Base-by-base conservation (phyloP, 2,888 invertebrate species). In the Pollenia amentaria region DNA sequence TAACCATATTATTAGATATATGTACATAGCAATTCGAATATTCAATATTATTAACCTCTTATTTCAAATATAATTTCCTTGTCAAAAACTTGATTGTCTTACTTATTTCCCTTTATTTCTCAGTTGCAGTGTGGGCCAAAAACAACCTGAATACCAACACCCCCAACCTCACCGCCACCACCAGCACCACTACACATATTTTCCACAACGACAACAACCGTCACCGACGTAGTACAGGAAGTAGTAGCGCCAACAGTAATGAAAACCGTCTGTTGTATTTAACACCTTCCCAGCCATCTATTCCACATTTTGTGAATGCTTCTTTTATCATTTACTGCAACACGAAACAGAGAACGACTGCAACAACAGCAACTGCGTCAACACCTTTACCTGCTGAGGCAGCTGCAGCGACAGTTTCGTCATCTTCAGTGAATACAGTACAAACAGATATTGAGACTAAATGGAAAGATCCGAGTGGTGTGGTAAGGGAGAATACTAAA, bases 251-350 rank as follows among this genome's bases (percentile, higher is more conserved):
- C 46, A 77, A 55, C 44, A 84, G 44, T 73, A 75, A 78, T 16
- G 75, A 72, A 57, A 81, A 86, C 79, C 67, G 67, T 65, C 44
- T 84, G 62, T 75, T 87, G 44, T 78, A 67, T 48, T 90, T 93
- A 60, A 91, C 91, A 62, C 93, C 93, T 48, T 91, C 80, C 1
- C 75, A 81, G 21, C 87, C 84, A 48, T 84, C 87, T 44, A 84
- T 84, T 67, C 84, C 87, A 48, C 92, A 93, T 89, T 94, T 93
- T 90, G 93, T 93, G 87, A 94, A 94, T 90, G 93, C 93, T 85
- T 93, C 94, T 87, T 93, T 94, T 90, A 93, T 94, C 87, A 93
- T 94, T 62, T 92, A 92, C 84, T 94, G 94, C 89, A 84, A 84
- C 90, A 87, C 67, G 40, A 73, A 73, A 62, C 85, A 76, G 48